These are phyloP conservation scores for Typhlomys cinereus DNA, from an alignment of 2,113 vertebrate genomes.

Conservation along the genomic window DNA sequence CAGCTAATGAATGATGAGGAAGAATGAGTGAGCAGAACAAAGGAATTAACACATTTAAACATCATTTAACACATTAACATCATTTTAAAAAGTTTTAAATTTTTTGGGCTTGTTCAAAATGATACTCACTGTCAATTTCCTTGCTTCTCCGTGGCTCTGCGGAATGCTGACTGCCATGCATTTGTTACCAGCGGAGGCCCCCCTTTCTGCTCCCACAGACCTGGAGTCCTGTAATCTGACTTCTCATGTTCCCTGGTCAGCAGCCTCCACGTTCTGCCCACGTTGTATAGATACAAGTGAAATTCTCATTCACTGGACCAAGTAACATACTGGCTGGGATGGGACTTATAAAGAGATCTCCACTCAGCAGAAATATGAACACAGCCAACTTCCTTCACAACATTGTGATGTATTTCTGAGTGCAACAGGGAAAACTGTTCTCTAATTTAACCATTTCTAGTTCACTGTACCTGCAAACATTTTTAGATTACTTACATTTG, in stretches of 20 bases:
- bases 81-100: background rate
- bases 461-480: background rate
- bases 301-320: slow-evolving; percentile 56
- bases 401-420: slow-evolving; percentile 24
- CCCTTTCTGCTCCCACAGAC: slow-evolving; percentile 12
- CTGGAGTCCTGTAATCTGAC: background rate
- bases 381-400: slow-evolving; percentile 12
- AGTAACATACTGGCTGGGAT: slow-evolving; percentile 34
- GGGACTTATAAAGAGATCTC: slow-evolving; percentile 35
- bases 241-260: background rate
- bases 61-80: background rate
- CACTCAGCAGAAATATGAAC: slow-evolving; percentile 21
- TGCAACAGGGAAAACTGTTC: background rate
- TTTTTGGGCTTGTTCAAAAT: slow-evolving; percentile 30
- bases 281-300: background rate
- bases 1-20: background rate
- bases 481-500: slow-evolving; percentile 1
- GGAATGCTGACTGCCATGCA: background rate
- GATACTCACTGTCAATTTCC: slow-evolving; percentile 46
- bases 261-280: background rate
- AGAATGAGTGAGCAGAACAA: background rate
- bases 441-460: slow-evolving; percentile 49
- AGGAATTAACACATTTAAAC: background rate
- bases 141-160: background rate
- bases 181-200: background rate